A percentile compares a stretch with the other conserved stretches of the same genome.
These are phyloP conservation scores for Ommatoiulus sabulosus DNA, from an alignment of 2,888 invertebrate genomes.

Conservation along the genomic window DNA sequence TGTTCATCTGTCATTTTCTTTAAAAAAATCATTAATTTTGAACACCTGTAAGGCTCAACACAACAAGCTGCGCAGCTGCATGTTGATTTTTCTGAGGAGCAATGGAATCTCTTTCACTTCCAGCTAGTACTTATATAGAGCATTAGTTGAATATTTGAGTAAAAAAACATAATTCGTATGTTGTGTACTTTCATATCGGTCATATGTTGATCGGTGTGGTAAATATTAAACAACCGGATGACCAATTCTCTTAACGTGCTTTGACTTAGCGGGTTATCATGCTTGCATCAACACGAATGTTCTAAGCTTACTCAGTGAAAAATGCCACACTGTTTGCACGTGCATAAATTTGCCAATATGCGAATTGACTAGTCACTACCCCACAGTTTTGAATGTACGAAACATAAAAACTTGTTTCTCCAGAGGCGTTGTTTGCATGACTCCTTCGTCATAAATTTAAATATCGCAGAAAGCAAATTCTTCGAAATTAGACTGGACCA, in stretches of 20 bases:
- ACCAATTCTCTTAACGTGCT: background rate
- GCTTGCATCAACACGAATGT: background rate
- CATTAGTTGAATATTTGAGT: too few species aligned
- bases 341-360: background rate
- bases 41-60: too few species aligned
- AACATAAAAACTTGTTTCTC: background rate
- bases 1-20: too few species aligned
- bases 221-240: background rate
- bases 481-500: background rate
- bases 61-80: too few species aligned
- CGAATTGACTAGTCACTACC: background rate
- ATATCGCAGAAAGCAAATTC: conserved; percentile 12
- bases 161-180: too few species aligned
- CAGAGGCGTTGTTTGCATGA: conserved; percentile 42
- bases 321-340: background rate
- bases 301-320: background rate
- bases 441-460: background rate
- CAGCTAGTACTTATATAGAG: too few species aligned
- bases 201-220: background rate
- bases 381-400: background rate
- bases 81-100: too few species aligned
- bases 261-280: background rate
- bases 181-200: background rate
- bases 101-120: too few species aligned
- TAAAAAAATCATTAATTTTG: too few species aligned